phyloP scores from a whole-genome alignment of 64 coral and sea anemone genomes.

The Cladopsammia gracilis region DNA sequence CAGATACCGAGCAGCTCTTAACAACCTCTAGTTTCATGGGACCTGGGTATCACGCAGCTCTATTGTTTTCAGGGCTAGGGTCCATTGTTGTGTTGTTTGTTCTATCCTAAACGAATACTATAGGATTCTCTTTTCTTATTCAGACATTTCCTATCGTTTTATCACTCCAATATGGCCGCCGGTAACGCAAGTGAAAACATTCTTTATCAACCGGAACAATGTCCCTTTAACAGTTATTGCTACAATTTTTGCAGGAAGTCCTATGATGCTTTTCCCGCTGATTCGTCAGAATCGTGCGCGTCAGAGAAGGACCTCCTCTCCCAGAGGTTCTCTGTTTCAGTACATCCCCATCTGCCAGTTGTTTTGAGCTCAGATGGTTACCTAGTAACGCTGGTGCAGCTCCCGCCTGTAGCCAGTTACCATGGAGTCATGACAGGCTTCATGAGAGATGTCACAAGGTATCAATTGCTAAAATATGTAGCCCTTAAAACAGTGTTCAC shows the following conservation, averaged over 20 bases:
- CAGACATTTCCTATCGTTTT: no score
- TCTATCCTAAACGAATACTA: no score
- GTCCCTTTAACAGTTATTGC: no score
- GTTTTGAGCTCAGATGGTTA: constrained; percentile 97
- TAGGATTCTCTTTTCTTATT: no score
- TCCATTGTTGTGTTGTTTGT: no score
- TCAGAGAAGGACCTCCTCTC: constrained; percentile 76
- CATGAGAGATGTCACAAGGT: constrained; percentile 82
- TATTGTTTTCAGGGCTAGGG: no score
- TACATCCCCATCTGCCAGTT: constrained; percentile 81
- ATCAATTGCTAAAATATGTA: not conserved
- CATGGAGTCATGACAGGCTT: constrained; percentile 78
- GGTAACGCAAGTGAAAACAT: no score
- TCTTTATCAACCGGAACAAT: no score
- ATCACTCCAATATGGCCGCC: no score
- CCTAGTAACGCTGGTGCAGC: constrained; percentile 91
- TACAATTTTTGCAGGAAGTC: not conserved
- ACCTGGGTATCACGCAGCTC: no score
- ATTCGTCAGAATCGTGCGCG: constrained; percentile 40
- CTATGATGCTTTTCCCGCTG: not conserved
- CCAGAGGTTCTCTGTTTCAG: constrained; percentile 87
- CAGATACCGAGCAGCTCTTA: no score
- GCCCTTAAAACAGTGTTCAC: not conserved
- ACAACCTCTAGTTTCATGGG: no score
- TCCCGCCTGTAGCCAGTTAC: constrained; percentile 74